A percentile compares a stretch with the other conserved stretches of the same genome.
These are phyloP conservation scores for Agonopterix arenella DNA, from an alignment of 2,888 invertebrate species.

Conservation along the genomic window DNA sequence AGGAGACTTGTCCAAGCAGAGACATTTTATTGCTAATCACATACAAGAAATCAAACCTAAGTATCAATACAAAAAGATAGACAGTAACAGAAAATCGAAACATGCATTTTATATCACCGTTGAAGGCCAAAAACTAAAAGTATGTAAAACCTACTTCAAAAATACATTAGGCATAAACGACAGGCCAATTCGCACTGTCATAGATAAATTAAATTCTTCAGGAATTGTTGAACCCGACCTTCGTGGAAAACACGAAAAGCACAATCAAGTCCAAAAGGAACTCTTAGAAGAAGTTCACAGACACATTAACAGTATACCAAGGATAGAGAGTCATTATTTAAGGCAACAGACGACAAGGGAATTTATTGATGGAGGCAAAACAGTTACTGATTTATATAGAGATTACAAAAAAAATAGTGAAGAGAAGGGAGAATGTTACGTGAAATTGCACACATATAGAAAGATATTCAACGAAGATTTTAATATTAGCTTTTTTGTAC, in stretches of 20 bases:
- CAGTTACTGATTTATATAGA: conserved; percentile 6
- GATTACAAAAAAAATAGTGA: conserved; percentile 9
- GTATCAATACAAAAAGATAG: conserved; percentile 5
- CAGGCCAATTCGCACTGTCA: conserved; percentile 3
- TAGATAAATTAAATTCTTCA: conserved; percentile 1
- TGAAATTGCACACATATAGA: not conserved
- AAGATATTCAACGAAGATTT: conserved; percentile 5
- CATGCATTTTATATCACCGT: conserved; percentile 5
- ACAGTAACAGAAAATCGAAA: conserved; percentile 3
- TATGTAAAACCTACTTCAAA: conserved; percentile 10
- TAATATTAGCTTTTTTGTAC: conserved; percentile 4
- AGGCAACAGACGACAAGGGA: conserved; percentile 5
- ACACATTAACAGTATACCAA: conserved; percentile 11
- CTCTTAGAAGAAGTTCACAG: conserved; percentile 8
- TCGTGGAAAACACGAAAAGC: conserved; percentile 11
- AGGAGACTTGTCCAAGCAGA: not conserved
- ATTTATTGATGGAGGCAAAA: conserved; percentile 8
- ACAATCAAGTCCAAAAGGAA: conserved; percentile 8
- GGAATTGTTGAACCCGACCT: conserved; percentile 7
- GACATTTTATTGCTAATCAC: not conserved
- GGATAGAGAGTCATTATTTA: conserved; percentile 10
- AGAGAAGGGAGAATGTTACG: not conserved
- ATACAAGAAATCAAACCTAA: not conserved
- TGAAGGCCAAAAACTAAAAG: conserved; percentile 2
- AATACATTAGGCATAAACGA: conserved; percentile 6